Conservation (phyloP, 2,113 vertebrate genomes). For the Mastomys natalensis region DNA sequence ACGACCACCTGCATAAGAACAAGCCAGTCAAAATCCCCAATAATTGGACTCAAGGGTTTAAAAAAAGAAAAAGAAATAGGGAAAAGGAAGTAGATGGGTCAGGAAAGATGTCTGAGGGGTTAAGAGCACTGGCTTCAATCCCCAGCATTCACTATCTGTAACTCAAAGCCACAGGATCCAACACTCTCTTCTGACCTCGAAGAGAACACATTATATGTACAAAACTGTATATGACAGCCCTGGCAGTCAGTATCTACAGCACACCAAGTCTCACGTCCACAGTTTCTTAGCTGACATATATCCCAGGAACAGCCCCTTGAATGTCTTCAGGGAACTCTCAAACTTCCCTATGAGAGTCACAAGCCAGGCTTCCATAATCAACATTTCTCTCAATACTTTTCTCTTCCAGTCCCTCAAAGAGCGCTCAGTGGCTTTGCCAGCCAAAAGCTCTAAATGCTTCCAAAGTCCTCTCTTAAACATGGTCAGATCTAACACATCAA, state of each 20-base stretch:
- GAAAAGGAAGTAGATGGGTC: too few species aligned
- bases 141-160: not conserved
- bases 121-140: not conserved
- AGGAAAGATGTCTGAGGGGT: not conserved
- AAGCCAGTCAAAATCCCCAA: not conserved
- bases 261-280: not conserved
- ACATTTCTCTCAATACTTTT: not conserved
- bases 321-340: not conserved
- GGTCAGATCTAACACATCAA: not conserved
- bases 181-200: not conserved
- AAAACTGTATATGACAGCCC: not conserved
- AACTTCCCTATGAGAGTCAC: not conserved
- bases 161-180: not conserved
- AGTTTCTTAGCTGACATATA: not conserved
- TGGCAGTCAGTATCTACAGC: not conserved
- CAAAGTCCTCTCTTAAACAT: not conserved
- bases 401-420: not conserved
- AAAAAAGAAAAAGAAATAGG: not conserved
- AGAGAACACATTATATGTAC: not conserved
- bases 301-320: not conserved
- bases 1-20: not conserved
- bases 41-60: not conserved
- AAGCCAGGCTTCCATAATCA: not conserved
- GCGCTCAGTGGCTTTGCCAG: not conserved
- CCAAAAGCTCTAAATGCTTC: not conserved